Conservation (phyloP, 2,113 vertebrate species). For the Perca fluviatilis region DNA sequence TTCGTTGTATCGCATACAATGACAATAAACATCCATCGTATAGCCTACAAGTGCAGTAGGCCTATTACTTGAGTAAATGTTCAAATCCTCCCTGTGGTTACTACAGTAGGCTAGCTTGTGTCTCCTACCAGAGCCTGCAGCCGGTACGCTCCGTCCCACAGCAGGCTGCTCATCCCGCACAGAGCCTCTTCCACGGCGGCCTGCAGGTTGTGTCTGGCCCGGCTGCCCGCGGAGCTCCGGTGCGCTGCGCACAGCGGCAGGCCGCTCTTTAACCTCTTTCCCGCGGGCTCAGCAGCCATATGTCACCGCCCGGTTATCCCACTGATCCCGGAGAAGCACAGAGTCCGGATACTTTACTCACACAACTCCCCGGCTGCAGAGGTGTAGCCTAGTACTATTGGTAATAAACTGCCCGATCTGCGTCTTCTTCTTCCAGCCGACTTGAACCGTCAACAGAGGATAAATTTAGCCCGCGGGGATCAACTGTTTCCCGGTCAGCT, state of each 20-base stretch:
- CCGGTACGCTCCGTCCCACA: conserved; percentile 81
- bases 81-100: too few species aligned
- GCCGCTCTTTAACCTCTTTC: conserved; percentile 75
- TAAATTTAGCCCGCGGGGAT: conserved; percentile 37
- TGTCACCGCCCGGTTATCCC: neutral
- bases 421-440: neutral
- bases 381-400: too few species aligned
- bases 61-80: too few species aligned
- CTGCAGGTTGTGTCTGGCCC: conserved; percentile 78
- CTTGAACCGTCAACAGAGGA: neutral
- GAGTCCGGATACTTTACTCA: neutral
- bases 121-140: conserved; percentile 84
- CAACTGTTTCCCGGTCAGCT: conserved; percentile 71
- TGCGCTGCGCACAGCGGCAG: conserved; percentile 78
- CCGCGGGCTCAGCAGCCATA: conserved; percentile 80
- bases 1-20: too few species aligned
- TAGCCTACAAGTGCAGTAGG: too few species aligned
- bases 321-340: neutral
- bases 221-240: conserved; percentile 52
- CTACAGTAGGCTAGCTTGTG: neutral
- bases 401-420: neutral
- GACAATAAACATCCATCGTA: too few species aligned
- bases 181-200: conserved; percentile 83
- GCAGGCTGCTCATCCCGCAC: conserved; percentile 80
- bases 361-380: neutral